A percentile compares a stretch with the other conserved stretches of the same genome.
Evolutionary conservation across 35 echinoderm and acorn worm species (phyloP).

Genomic region (Anneissia japonica): DNA sequence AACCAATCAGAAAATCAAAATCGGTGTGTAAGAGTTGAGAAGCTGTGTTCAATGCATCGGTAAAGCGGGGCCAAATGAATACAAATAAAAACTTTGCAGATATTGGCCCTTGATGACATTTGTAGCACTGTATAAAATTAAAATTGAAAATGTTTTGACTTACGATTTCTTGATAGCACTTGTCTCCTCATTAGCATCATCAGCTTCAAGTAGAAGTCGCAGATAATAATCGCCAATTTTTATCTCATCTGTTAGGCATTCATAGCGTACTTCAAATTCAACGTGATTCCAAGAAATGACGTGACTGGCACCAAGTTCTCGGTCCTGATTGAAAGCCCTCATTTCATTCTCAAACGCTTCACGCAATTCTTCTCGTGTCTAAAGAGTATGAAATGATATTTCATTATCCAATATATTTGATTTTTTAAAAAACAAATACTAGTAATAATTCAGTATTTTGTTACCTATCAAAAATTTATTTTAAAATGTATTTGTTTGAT

Average conservation of each 20-base stretch:
- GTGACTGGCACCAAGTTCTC: conserved; percentile 70
- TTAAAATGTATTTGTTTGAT: too few relatives aligned
- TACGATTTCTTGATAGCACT: conserved; percentile 95
- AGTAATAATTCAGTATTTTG: too few relatives aligned
- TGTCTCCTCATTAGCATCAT: conserved; percentile 91
- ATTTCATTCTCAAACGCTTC: conserved; percentile 92
- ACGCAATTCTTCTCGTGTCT: conserved; percentile 89
- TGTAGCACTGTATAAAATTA: background rate
- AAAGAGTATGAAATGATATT: background rate
- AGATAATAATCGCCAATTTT: conserved; percentile 99
- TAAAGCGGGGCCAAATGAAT: too few relatives aligned
- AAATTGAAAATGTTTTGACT: conserved; percentile 1
- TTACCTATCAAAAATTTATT: too few relatives aligned
- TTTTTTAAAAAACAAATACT: too few relatives aligned
- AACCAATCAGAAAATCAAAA: too few relatives aligned
- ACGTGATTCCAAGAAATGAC: conserved; percentile 97
- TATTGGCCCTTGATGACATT: too few relatives aligned
- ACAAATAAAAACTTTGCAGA: too few relatives aligned
- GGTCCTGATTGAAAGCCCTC: conserved; percentile 81
- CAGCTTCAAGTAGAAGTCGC: conserved; percentile 81
- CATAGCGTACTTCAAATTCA: conserved; percentile 93
- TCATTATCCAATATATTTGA: too few relatives aligned
- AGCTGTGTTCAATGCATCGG: too few relatives aligned
- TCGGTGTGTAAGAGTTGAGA: too few relatives aligned
- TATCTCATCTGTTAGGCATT: conserved; percentile 89